phyloP scores from a whole-genome alignment of 2,888 invertebrate genomes.

The Cephus nigrinus region DNA sequence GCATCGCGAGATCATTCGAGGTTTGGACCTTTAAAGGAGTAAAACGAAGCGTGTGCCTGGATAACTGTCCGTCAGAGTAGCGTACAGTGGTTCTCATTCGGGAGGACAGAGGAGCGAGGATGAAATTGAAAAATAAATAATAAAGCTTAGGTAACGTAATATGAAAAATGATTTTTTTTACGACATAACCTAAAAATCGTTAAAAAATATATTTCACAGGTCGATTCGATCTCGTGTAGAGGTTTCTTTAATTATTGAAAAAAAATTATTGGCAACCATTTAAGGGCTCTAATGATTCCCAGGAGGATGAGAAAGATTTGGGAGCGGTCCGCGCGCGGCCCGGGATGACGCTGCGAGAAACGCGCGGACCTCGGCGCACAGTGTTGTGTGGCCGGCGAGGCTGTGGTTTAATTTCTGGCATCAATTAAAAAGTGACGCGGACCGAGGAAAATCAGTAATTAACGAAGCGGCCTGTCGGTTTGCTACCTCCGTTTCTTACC shows the following conservation, averaged over 20 bases:
- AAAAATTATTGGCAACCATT: conserved; percentile 23
- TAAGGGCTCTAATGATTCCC: conserved; percentile 24
- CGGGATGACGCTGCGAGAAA: conserved; percentile 56
- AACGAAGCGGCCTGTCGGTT: conserved; percentile 48
- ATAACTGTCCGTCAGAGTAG: conserved; percentile 2
- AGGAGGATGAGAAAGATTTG: conserved; percentile 33
- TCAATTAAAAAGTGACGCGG: conserved; percentile 65
- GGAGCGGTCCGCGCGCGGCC: conserved; percentile 10
- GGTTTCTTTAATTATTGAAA: conserved; percentile 1
- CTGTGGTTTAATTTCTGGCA: conserved; percentile 62
- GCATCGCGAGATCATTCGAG: background rate
- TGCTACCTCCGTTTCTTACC: conserved; percentile 7
- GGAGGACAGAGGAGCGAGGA: background rate
- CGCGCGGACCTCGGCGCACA: no score
- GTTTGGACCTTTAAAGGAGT: conserved; percentile 1
- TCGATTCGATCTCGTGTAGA: no score
- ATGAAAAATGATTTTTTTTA: no score
- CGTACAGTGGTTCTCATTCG: background rate
- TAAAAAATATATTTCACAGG: no score
- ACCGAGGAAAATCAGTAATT: conserved; percentile 65
- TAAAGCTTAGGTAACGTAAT: no score
- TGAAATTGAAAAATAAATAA: no score
- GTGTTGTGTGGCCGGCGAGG: conserved; percentile 18
- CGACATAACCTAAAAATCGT: no score
- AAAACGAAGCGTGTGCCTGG: conserved; percentile 1